Conservation (phyloP, 2,888 invertebrate genomes). For the Aphrophora alni region DNA sequence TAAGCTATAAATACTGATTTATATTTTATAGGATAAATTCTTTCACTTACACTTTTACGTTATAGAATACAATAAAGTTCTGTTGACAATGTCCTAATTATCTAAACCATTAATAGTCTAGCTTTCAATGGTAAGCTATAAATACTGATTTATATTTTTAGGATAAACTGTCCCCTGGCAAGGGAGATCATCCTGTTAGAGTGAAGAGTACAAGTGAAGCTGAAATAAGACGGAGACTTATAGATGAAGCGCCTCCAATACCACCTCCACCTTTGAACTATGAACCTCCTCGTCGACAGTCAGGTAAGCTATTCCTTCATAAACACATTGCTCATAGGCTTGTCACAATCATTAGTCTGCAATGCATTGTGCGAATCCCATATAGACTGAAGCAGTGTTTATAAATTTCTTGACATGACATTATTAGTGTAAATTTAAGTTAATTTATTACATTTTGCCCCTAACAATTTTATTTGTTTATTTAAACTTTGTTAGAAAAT, state of each 20-base stretch:
- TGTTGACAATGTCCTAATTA: too few relatives aligned
- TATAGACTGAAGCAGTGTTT: neutral
- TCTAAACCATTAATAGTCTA: too few relatives aligned
- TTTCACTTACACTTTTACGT: too few relatives aligned
- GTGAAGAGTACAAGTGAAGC: slow-evolving; percentile 46
- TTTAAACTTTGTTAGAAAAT: too few relatives aligned
- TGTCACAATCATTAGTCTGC: neutral
- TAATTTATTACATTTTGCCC: too few relatives aligned
- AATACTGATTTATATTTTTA: slow-evolving; percentile 24
- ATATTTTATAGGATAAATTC: too few relatives aligned
- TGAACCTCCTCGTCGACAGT: slow-evolving; percentile 42
- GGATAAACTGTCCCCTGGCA: slow-evolving; percentile 1
- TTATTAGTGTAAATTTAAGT: too few relatives aligned
- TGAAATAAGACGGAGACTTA: slow-evolving; percentile 45
- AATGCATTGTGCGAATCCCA: neutral
- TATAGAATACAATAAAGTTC: too few relatives aligned
- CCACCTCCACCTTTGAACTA: slow-evolving; percentile 51
- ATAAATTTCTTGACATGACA: neutral
- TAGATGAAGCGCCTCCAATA: slow-evolving; percentile 48
- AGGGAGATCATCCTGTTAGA: neutral
- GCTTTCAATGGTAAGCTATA: too few relatives aligned
- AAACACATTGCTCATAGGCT: neutral
- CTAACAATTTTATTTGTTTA: too few relatives aligned
- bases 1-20: too few relatives aligned
- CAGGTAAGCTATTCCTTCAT: slow-evolving; percentile 27